Conservation (phyloP, 2,888 invertebrate genomes). For the Lepidocyrtinus sp. region DNA sequence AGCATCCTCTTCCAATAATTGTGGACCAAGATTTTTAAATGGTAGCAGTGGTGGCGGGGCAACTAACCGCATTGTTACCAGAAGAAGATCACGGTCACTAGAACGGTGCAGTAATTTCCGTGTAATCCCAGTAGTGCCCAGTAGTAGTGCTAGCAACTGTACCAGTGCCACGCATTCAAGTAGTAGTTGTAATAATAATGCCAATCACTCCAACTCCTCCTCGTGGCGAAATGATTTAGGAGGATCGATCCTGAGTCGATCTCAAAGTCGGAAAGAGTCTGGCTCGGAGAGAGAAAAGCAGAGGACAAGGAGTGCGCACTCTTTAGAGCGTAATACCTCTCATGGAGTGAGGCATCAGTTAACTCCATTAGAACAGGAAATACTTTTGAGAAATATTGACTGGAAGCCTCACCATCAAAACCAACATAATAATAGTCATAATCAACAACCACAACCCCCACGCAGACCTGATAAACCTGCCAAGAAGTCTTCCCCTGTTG, state of each 20-base stretch:
- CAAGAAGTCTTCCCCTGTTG: slow-evolving; percentile 18
- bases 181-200: slow-evolving; percentile 18
- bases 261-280: slow-evolving; percentile 48
- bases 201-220: slow-evolving; percentile 11
- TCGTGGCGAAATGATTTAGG: slow-evolving; percentile 35
- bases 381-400: slow-evolving; percentile 64
- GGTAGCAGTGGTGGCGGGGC: slow-evolving; percentile 11
- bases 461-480: slow-evolving; percentile 58
- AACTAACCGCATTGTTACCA: slow-evolving; percentile 17
- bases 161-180: slow-evolving; percentile 23
- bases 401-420: slow-evolving; percentile 35
- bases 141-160: slow-evolving; percentile 4
- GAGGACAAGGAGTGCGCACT: slow-evolving; percentile 50
- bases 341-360: slow-evolving; percentile 61
- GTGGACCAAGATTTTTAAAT: slow-evolving; percentile 23
- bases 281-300: slow-evolving; percentile 47
- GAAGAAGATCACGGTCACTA: slow-evolving; percentile 60
- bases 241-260: slow-evolving; percentile 36
- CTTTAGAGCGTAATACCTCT: slow-evolving; percentile 56
- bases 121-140: slow-evolving; percentile 37
- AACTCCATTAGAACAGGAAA: slow-evolving; percentile 66
- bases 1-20: neutral
- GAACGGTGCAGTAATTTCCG: slow-evolving; percentile 63
- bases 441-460: slow-evolving; percentile 47
- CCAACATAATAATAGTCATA: too few species aligned